Evolutionary conservation across 2,113 vertebrate species (phyloP), one percentile per base, ranked within the genome.

Genomic region (Austrofundulus limnaeus): DNA sequence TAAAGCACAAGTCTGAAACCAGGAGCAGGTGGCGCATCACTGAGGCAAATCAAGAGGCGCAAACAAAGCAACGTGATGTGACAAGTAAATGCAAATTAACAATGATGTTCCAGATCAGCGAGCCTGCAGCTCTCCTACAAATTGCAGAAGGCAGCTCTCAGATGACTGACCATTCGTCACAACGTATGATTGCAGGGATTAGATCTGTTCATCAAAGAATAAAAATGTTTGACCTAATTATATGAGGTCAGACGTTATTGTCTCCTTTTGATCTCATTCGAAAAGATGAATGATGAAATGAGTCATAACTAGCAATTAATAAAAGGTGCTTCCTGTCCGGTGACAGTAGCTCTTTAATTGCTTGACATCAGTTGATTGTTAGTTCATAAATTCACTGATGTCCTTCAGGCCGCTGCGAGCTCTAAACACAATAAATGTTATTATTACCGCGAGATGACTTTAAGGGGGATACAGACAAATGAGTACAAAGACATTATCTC

Each of bases 221-320:
- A 50, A 56, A 77, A 78, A 66, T 48, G 60, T 37, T 61, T 25
- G 66, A 31, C 41, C 46, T 80, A 42, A 83, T 86, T 81, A 80
- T 17, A 15, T 5, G n/a, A 23, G 75, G 78, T 74, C 79, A 62
- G 38, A 77, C 63, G 52, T 49, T 61, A 81, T 54, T 55, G 62
- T 55, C 49, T 39, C 61, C 47, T 0, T 9, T 13, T 77, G 81
- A 87, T 72, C 78, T 80, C 72, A 87, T 86, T 76, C 73, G n/a
- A 61, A 67, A 82, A 71, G 31, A n/a, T 3, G 57, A 66, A 73
- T 77, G 77, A 86, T 83, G 71, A 83, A 81, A 86, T 45, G 58
- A 56, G 62, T 66, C 64, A 14, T 79, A 74, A 80, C 16, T 53
- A 51, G 52, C 39, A 45, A 43, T 51, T 57, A 65, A 70, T 77